Base-by-base conservation (phyloP, 2,888 invertebrate genomes). In the Drosophila quinaria region DNA sequence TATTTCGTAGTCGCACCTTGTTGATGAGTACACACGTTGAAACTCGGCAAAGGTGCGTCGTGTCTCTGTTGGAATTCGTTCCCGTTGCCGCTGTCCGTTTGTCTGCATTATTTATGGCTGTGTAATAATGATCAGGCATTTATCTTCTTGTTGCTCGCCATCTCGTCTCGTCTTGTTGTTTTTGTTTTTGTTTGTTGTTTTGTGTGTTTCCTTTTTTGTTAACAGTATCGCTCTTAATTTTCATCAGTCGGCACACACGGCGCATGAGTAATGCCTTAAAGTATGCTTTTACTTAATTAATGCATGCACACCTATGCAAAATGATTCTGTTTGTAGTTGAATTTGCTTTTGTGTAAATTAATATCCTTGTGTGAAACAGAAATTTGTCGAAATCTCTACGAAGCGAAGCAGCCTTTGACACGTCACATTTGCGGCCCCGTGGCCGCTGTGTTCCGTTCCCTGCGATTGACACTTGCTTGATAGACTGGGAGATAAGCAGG, bases 101-200 rank as follows among this genome's bases (percentile, higher is more conserved):
- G 81, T 81, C 80, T 73, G 63, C 55, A 68, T 85, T 85, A 87
- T 87, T 87, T 87, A 87, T 87, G 80, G 80, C 80, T 72, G 64
- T 72, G 81, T 86, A 87, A 85, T 87, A 87, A 87, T 87, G 88
- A 88, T 87, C 83, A 74, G 70, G 74, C 86, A 87, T 87, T 87
- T 88, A 80, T 87, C 86, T 88, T 87, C 59, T 70, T 74, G 68
- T 68, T 52, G 54, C 70, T 69, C 44, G 19, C 8, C 59, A 37
- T 54, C 41, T 52, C 63, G n/a, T 39, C n/a, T 49, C 42, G 41
- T 50, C 44, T 41, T 50, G 31, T 50, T 29, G 17, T 29, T 25
- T 10, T 51, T 49, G 46, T 29, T 59, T 33, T 5, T 35, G 11
- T 33, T 54, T 49, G 5, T 37, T 22, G 6, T 31, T 42, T 63